phyloP scores from a whole-genome alignment of 2,888 invertebrate genomes.

The Coenonympha glycerion region DNA sequence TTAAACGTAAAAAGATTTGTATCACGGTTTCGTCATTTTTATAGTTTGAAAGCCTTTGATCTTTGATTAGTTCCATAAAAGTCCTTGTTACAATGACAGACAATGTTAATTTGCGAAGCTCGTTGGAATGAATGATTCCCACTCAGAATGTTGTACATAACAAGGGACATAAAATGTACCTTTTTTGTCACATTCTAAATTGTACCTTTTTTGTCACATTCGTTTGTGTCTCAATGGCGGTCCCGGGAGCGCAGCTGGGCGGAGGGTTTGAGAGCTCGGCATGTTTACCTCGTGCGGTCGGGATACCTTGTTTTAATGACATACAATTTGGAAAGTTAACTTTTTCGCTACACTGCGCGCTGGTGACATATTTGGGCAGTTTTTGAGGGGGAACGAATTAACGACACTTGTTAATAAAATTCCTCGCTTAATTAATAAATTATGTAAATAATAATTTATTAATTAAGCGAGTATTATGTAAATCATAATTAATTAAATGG shows the following conservation, averaged over 20 bases:
- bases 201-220: conserved; percentile 9
- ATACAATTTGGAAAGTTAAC: conserved; percentile 1
- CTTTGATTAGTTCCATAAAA: too few species aligned
- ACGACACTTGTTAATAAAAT: neutral
- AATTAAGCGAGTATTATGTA: too few species aligned
- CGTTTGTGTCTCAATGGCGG: neutral
- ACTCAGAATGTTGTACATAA: neutral
- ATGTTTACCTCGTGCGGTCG: conserved; percentile 1
- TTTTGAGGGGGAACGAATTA: neutral
- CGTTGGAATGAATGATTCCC: neutral
- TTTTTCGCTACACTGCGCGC: neutral
- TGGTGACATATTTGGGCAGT: neutral
- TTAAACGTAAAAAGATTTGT: too few species aligned
- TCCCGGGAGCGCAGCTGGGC: neutral
- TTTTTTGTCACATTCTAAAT: conserved; percentile 9
- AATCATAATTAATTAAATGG: too few species aligned
- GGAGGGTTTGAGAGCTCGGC: neutral
- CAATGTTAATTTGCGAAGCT: neutral
- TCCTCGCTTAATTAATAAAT: neutral
- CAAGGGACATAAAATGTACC: conserved; percentile 1
- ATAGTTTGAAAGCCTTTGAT: too few species aligned
- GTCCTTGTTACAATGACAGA: too few species aligned
- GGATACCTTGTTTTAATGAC: conserved; percentile 2
- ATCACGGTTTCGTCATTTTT: too few species aligned
- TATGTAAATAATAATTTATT: too few species aligned